Base-by-base conservation (phyloP, 2,113 vertebrate species). In the Chascanopsetta lugubris region DNA sequence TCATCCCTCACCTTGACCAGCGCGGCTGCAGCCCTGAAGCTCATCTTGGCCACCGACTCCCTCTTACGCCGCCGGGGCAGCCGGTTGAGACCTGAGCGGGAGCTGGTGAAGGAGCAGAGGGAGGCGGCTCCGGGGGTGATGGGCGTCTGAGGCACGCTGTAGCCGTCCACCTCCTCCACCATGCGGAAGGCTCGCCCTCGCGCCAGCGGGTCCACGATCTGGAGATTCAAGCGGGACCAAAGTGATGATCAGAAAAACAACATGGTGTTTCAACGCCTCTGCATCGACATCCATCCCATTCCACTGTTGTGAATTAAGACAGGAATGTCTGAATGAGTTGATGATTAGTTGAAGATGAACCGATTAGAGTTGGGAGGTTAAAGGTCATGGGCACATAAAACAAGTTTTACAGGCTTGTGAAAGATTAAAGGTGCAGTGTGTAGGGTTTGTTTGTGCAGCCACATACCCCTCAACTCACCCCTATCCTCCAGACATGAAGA, bases 41-140 rank as follows among this genome's bases (percentile, higher is more conserved):
- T 99, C 97, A 99, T 99, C 80, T 97, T 99, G 69, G 97, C 97
- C 45, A 99, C 97, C 0, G 97, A 99, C 62, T 99, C 96, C 1
- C 96, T 93, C 86, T 99, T 99, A 45, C 96, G 93, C 48, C 97
- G 83, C 1, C 95, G 94, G 0, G 96, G 97, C 67, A 96, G 91
- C 49, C 97, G 94, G 83, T 91, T 94, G 73, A 97, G 95, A 49
- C 96, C 97, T 0, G 96, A 99, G 84, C 97, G 96, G 0, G 97
- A 99, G 90, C 97, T 99, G 88, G 94, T 95, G 94, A 98, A 97
- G 87, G 97, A 99, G 88, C 96, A 98, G 46, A 99, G 90, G 0
- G 97, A 99, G 0, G 94, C 89, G 1, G 95, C 96, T 0, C 97
- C 97, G 0, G 97, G 97, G 0, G 97, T 99, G 90, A 96, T 90